Base-by-base conservation (phyloP, 53 echinoderm and acorn worm species). In the Zoroaster sp. region DNA sequence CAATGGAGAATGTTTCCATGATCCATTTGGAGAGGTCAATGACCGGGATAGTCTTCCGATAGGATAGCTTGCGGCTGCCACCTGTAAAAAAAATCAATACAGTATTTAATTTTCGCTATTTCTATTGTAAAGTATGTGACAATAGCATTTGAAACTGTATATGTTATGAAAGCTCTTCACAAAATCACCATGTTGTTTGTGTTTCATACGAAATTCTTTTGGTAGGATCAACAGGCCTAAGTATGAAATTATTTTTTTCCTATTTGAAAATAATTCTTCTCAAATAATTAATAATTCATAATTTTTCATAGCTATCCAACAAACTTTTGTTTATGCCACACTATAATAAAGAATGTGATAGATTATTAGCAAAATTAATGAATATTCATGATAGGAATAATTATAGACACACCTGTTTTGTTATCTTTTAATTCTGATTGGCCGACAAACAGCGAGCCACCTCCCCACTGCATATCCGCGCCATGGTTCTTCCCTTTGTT, bases 11-110 rank as follows among this genome's bases (percentile, higher is more conserved):
- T 17, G 75, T 78, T 31, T 77, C 35, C 70, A 74, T 74, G 13
- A 93, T 85, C 93, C 93, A 93, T 35, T 68, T 37, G 3, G 93
- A 89, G 20, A 93, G 86, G 73, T 93, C 93, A 28, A 93, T 83
- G 37, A 83, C 69, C n/a, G 93, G 89, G 46, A 93, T 78, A 28
- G 63, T 59, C 66, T 88, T 88, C 46, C 88, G 88, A 33, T 88
- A 68, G 69, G 88, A 88, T n/a, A 88, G 28, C 38, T 88, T 79
- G 3, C 88, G 67, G 1, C 18, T 14, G 17, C 88, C 88, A 41
- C 88, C 88, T 67, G 65, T 59, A 0, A 8, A 59, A 14, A 18
- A 0, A 10, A 52, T n/a, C 4, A 52, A 52, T 52, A n/a, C n/a
- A n/a, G n/a, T n/a, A n/a, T n/a, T n/a, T n/a, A n/a, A n/a, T n/a